Conservation (phyloP, 1,140 invertebrate species). For the Ceratosolen solmsi region DNA sequence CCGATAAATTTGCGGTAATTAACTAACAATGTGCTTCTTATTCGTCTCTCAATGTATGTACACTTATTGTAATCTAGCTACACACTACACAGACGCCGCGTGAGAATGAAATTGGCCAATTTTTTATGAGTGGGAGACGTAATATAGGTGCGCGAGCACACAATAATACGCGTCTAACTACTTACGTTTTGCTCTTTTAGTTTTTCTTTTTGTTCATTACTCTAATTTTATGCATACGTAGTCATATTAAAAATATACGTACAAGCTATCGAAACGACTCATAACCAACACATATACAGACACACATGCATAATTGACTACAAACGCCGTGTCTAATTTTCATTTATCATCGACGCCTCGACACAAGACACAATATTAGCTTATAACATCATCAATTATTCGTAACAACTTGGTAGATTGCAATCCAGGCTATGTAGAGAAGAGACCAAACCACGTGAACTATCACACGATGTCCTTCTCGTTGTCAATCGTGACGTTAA, state of each 20-base stretch:
- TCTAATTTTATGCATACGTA: neutral
- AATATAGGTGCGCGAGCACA: too few species aligned
- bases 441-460: neutral
- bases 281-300: neutral
- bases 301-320: neutral
- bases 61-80: neutral
- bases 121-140: too few species aligned
- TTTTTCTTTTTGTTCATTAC: neutral
- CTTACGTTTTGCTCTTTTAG: neutral
- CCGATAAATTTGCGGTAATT: constrained; percentile 72
- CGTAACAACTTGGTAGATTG: neutral
- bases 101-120: too few species aligned
- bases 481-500: too few species aligned
- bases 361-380: constrained; percentile 7
- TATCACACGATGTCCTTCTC: too few species aligned
- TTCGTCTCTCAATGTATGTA: neutral
- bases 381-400: neutral
- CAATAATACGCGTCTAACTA: neutral
- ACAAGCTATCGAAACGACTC: neutral
- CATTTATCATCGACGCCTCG: constrained; percentile 22
- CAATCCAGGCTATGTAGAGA: neutral
- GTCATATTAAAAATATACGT: neutral
- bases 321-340: neutral
- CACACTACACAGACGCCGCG: neutral
- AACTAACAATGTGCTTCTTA: constrained; percentile 52